These are phyloP conservation scores for Sebastes itinus DNA, from an alignment of 2,797 vertebrate species.

Conservation along the genomic window DNA sequence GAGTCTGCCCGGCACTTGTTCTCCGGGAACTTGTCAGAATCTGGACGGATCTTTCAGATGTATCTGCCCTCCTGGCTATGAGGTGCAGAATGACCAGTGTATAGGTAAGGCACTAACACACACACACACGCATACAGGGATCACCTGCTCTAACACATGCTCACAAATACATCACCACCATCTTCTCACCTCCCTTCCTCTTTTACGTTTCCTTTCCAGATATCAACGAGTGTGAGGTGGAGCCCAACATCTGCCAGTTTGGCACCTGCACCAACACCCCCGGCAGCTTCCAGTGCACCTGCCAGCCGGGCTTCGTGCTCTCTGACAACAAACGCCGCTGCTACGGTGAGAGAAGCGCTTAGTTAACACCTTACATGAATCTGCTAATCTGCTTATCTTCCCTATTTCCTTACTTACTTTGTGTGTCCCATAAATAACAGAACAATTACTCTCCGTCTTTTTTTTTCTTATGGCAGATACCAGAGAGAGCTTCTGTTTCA, in stretches of 20 bases:
- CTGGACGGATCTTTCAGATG: conserved; percentile 94
- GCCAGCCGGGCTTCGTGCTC: conserved; percentile 89
- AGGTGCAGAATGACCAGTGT: conserved; percentile 92
- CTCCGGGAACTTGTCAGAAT: conserved; percentile 95
- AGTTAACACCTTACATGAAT: background rate
- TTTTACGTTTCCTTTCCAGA: conserved; percentile 77
- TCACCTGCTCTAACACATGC: conserved; percentile 26
- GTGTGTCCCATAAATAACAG: background rate
- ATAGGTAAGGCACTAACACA: conserved; percentile 81
- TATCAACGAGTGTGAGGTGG: conserved; percentile 91
- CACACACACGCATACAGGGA: background rate
- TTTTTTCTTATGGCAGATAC: conserved; percentile 84
- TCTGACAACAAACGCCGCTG: conserved; percentile 91
- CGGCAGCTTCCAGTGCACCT: conserved; percentile 93
- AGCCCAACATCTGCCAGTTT: conserved; percentile 91
- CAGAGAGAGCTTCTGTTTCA: conserved; percentile 95
- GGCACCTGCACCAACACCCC: conserved; percentile 92
- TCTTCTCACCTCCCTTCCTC: background rate
- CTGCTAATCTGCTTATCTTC: background rate
- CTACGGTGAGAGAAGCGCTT: conserved; percentile 85
- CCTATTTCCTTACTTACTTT: background rate
- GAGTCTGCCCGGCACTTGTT: conserved; percentile 88
- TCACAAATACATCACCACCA: background rate
- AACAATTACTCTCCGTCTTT: background rate
- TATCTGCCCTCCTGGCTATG: conserved; percentile 92